These are phyloP conservation scores for Acrocephalus arundinaceus DNA, from an alignment of 2,113 vertebrate species.

Conservation along the genomic window DNA sequence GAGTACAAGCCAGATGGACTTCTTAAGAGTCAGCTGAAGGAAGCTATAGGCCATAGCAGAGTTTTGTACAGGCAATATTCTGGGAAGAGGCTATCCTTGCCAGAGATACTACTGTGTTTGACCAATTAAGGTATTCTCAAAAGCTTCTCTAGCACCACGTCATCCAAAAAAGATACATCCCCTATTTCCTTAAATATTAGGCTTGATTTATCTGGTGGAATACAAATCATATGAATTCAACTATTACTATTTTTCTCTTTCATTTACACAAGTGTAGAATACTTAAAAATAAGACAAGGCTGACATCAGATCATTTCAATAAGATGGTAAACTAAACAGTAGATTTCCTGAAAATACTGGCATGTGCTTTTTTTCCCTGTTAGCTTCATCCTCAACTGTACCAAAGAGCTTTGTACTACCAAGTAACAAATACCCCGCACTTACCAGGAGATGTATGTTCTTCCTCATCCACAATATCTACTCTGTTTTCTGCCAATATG, in stretches of 20 bases:
- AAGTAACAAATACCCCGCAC: neutral
- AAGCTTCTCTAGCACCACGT: neutral
- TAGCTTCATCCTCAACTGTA: neutral
- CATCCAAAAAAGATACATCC: neutral
- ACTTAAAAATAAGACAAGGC: neutral
- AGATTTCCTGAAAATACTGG: neutral
- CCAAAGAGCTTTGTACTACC: neutral
- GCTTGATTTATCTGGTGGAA: neutral
- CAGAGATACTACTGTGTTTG: neutral
- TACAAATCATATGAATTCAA: neutral
- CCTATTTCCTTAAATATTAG: neutral
- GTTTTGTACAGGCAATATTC: accelerated
- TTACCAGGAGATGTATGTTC: neutral
- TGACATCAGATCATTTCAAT: neutral
- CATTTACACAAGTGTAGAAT: neutral
- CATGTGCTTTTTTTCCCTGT: neutral
- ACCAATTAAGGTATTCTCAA: neutral
- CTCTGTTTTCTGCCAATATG: neutral
- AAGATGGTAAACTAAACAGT: neutral
- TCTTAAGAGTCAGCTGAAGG: neutral
- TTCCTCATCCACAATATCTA: neutral
- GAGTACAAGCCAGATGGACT: neutral
- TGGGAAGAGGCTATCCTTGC: neutral
- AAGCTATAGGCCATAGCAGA: neutral
- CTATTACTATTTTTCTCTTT: neutral